Conservation (phyloP, 2,888 invertebrate genomes). For the Dicyrtoma fusca region DNA sequence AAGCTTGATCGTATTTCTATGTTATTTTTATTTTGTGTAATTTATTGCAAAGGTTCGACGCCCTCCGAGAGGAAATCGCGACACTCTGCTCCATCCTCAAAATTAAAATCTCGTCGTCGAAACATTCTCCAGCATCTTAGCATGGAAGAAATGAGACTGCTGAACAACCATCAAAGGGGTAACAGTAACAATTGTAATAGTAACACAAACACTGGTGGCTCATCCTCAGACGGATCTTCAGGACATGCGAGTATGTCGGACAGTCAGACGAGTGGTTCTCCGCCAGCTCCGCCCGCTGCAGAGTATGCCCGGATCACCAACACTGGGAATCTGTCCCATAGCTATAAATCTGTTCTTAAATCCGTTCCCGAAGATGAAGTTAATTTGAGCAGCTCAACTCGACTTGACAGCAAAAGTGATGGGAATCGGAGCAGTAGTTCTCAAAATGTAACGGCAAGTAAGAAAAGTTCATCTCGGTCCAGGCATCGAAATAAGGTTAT, state of each 20-base stretch:
- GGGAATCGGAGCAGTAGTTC: conserved; percentile 43
- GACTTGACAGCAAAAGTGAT: conserved; percentile 32
- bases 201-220: conserved; percentile 63
- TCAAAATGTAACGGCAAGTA: conserved; percentile 43
- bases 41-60: conserved; percentile 31
- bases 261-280: conserved; percentile 67
- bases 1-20: too few species aligned
- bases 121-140: conserved; percentile 65
- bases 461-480: conserved; percentile 49
- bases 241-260: conserved; percentile 95
- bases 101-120: conserved; percentile 59
- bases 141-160: conserved; percentile 66
- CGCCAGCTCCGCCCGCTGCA: conserved; percentile 60
- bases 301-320: conserved; percentile 56
- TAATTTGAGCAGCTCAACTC: conserved; percentile 34
- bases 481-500: conserved; percentile 52
- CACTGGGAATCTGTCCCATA: conserved; percentile 65
- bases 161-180: conserved; percentile 59
- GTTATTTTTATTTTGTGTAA: conserved; percentile 13
- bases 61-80: conserved; percentile 26
- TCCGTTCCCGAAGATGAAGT: conserved; percentile 66
- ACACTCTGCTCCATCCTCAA: conserved; percentile 56
- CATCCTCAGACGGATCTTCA: conserved; percentile 86
- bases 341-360: conserved; percentile 64
- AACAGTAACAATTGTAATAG: conserved; percentile 56